Base-by-base conservation (phyloP, 2,888 invertebrate genomes). In the Campoplex nolae region DNA sequence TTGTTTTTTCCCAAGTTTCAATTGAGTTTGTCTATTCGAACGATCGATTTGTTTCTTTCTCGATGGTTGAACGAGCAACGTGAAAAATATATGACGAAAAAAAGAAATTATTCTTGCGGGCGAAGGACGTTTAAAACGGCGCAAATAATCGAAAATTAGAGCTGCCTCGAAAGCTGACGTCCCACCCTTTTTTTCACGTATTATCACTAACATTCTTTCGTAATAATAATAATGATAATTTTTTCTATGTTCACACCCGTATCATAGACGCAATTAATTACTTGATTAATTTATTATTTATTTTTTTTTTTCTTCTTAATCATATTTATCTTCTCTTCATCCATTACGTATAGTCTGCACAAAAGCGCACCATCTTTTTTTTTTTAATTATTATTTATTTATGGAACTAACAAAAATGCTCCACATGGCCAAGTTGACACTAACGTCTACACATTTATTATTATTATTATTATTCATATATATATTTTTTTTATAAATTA, bases 381-480 rank as follows among this genome's bases (percentile, higher is more conserved):
- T 23, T 23, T 23, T 23, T 23, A 23, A 23, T 23, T 23, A 23
- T 23, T 42, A 42, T 42, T 42, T 81, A 68, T 91, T 91, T 81
- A 68, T 91, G 91, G 42, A 90, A 94, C 93, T 94, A 94, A 94
- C 94, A 51, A 78, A 91, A 91, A 94, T 94, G 93, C 93, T 94
- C 93, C 93, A 94, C 94, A 94, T 92, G 93, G 94, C 93, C 94
- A 94, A 93, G 94, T 94, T 94, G 94, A 94, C 93, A 93, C 94
- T 94, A 94, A 94, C 93, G 93, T 91, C 86, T 86, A 88, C 88
- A 89, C 87, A 88, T 88, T 86, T 84, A 78, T 86, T 88, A 74
- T 80, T 81, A 75, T 86, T 65, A 70, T 82, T 74, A 84, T 83
- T 88, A 48, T 51, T 16, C 0, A 16, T 51, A 18, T 51, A 16